These are phyloP conservation scores for Epizoanthus rinbou DNA, from an alignment of 92 coral and sea anemone species.

Conservation along the genomic window DNA sequence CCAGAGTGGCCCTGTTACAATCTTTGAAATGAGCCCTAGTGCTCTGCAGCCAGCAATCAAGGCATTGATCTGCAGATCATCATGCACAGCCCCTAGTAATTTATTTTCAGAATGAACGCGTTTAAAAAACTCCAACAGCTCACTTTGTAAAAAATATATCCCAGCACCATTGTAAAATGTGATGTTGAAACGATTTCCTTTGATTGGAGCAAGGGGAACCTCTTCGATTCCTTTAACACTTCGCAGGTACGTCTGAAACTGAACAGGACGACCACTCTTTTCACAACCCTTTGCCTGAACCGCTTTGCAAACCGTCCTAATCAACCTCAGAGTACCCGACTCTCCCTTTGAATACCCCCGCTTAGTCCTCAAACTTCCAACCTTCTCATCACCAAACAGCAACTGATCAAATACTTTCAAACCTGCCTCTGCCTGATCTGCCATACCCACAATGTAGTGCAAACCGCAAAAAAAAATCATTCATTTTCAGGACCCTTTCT, in stretches of 20 bases:
- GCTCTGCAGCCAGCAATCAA: slow-evolving; percentile 21
- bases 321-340: slow-evolving; percentile 27
- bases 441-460: slow-evolving; percentile 31
- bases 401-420: slow-evolving; percentile 30
- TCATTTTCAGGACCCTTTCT: slow-evolving; percentile 20
- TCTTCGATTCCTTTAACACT: slow-evolving; percentile 2
- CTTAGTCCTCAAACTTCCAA: slow-evolving; percentile 15
- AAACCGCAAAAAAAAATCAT: slow-evolving; percentile 22
- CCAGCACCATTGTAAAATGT: slow-evolving; percentile 40
- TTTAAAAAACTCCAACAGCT: slow-evolving; percentile 4
- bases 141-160: slow-evolving; percentile 13
- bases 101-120: slow-evolving; percentile 17
- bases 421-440: slow-evolving; percentile 19
- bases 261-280: slow-evolving; percentile 27
- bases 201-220: slow-evolving; percentile 22
- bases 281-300: slow-evolving; percentile 33
- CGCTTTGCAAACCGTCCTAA: slow-evolving; percentile 31
- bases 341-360: slow-evolving; percentile 27
- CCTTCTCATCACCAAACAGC: slow-evolving; percentile 28
- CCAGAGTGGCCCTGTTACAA: slow-evolving; percentile 20
- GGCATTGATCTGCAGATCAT: slow-evolving; percentile 26
- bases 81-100: slow-evolving; percentile 15
- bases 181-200: slow-evolving; percentile 22
- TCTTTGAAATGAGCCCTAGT: slow-evolving; percentile 18
- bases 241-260: slow-evolving; percentile 5